A percentile compares a stretch with the other conserved stretches of the same genome.
Conservation (phyloP, 2,113 vertebrate genomes). For the Neogale vison region DNA sequence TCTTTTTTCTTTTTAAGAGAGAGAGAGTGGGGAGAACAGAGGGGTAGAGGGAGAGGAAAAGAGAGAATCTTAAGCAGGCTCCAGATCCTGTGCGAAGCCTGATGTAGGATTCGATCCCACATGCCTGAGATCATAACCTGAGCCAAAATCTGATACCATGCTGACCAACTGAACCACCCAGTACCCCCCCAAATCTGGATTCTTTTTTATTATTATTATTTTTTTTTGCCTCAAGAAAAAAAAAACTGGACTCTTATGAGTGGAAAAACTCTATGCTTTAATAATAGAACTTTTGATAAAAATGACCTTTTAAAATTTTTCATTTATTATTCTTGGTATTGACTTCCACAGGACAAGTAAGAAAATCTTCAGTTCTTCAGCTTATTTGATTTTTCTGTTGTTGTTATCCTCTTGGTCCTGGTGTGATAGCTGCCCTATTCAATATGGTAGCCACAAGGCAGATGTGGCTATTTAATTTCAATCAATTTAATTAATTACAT, state of each 20-base stretch:
- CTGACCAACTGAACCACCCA: not conserved
- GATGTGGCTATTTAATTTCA: not conserved
- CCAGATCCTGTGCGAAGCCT: not conserved
- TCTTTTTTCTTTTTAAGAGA: not conserved
- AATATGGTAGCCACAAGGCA: not conserved
- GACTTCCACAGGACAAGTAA: not conserved
- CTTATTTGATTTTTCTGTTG: not conserved
- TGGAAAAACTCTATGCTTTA: not conserved
- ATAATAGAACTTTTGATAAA: not conserved
- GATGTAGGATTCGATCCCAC: not conserved
- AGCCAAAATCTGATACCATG: accelerated
- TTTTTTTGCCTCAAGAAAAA: too few relatives aligned
- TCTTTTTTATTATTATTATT: too few relatives aligned
- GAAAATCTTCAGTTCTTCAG: slow-evolving; percentile 18
- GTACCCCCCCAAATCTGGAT: not conserved
- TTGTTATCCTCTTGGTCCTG: not conserved
- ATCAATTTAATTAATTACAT: not conserved
- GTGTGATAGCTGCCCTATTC: not conserved
- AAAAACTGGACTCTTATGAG: not conserved
- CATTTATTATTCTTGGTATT: not conserved
- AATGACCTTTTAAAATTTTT: not conserved
- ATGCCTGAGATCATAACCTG: not conserved
- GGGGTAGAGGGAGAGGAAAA: not conserved
- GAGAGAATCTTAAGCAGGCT: not conserved
- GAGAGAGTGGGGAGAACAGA: not conserved